Base-by-base conservation (phyloP, 2,888 invertebrate genomes). In the Chloroclystis v-ata region DNA sequence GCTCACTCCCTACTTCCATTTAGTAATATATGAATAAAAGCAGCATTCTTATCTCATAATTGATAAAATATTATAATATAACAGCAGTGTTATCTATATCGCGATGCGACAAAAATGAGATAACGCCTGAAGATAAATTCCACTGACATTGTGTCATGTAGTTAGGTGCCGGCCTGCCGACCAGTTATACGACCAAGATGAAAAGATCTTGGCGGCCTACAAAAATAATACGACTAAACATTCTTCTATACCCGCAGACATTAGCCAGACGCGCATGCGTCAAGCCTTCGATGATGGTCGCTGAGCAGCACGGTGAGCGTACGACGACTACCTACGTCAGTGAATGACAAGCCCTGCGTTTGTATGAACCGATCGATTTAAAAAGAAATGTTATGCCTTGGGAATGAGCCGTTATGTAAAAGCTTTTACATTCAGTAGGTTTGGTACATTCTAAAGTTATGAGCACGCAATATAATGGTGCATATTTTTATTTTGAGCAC, bases 181-280 rank as follows among this genome's bases (percentile, higher is more conserved):
- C 38, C 75, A 72, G 69, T 75, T 76, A 83, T 66, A 68, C 82
- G 74, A 65, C 82, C 72, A 72, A 60, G 72, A 73, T 80, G 65
- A 79, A 79, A 79, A 82, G 80, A 72, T 71, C 74, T 67, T 64
- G 50, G 61, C 60, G 61, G 63, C 67, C 70, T 79, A 81, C 65
- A 74, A 78, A 78, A 76, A 75, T 75, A 75, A 69, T 75, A 72
- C 65, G 72, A 71, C 69, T 76, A 67, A 74, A 72, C 70, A 70
- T 65, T 75, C 82, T 75, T 79, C 76, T 84, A 72, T 75, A 83
- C 75, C 72, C 75, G 82, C 79, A 86, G 82, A 85, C 82, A 76
- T 76, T 76, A 72, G 72, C 77, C 78, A 85, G 83, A 84, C 85
- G 84, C 86, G 86, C 86, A 86, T 86, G 86, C 86, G 86, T 84